Percentiles rank a stretch among this genome's conserved stretches.
Evolutionary conservation across 2,888 invertebrate species (phyloP).

Genomic region (Xestia c-nigrum): DNA sequence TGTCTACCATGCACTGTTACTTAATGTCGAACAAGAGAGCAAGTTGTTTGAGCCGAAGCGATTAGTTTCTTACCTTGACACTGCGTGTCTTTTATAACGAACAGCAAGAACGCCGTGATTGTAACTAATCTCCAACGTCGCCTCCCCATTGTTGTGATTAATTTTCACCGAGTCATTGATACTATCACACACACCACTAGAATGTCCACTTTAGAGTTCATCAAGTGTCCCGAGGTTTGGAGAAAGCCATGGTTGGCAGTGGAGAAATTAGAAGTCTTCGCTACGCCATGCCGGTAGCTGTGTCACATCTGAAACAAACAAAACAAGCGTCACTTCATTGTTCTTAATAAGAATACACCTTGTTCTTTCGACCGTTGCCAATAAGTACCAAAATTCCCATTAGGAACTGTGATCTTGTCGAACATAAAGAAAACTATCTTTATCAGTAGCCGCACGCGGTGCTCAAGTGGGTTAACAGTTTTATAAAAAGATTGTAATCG

Average conservation of each 20-base stretch:
- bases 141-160: conserved; percentile 83
- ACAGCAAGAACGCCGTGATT: conserved; percentile 85
- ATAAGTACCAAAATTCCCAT: conserved; percentile 3
- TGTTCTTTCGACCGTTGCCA: conserved; percentile 21
- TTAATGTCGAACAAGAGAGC: conserved; percentile 46
- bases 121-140: conserved; percentile 87
- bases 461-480: conserved; percentile 66
- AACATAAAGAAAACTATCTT: conserved; percentile 23
- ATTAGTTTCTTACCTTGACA: conserved; percentile 83
- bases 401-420: conserved; percentile 4
- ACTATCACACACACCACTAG: conserved; percentile 66
- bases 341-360: conserved; percentile 14
- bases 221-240: conserved; percentile 70
- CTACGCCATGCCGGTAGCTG: conserved; percentile 75
- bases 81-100: conserved; percentile 83
- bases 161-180: conserved; percentile 87
- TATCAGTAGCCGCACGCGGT: conserved; percentile 21
- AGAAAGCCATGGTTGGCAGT: conserved; percentile 76
- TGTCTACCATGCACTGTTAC: conserved; percentile 32
- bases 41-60: conserved; percentile 26
- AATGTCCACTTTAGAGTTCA: conserved; percentile 70
- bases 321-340: conserved; percentile 44
- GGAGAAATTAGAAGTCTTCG: conserved; percentile 72
- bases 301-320: conserved; percentile 86
- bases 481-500: conserved; percentile 54